Conservation (phyloP, 2,113 vertebrate species). For the Anarhynchus alexandrinus region DNA sequence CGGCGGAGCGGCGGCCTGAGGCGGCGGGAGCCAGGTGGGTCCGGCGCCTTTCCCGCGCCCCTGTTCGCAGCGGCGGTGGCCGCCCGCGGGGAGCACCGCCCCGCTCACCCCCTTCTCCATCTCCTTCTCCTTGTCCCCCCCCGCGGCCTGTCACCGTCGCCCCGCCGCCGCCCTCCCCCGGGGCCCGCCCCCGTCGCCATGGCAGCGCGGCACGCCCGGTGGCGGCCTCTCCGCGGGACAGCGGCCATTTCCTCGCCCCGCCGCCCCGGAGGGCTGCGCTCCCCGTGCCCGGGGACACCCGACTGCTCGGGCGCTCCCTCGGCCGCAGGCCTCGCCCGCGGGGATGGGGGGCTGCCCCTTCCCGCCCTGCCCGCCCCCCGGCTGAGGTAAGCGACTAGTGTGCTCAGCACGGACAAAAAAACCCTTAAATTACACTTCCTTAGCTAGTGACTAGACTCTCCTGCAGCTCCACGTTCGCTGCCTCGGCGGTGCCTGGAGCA, state of each 20-base stretch:
- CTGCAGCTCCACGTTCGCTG: too few species aligned
- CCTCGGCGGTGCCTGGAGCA: neutral
- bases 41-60: too few species aligned
- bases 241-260: neutral
- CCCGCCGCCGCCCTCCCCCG: neutral
- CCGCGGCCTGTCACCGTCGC: too few species aligned
- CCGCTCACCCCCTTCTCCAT: neutral
- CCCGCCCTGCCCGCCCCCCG: neutral
- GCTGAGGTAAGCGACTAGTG: neutral
- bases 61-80: neutral
- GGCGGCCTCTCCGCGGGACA: neutral
- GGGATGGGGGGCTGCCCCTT: neutral
- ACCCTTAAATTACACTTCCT: neutral
- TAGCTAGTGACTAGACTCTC: neutral
- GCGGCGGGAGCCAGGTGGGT: neutral
- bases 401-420: neutral
- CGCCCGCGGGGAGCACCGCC: neutral
- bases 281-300: too few species aligned
- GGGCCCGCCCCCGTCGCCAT: neutral
- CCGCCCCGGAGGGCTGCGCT: neutral
- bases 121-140: too few species aligned
- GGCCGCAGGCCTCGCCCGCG: neutral
- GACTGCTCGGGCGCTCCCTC: neutral
- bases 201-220: neutral
- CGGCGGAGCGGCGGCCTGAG: neutral